These are phyloP conservation scores for Zeuzera pyrina DNA, from an alignment of 2,888 invertebrate species.

Conservation along the genomic window DNA sequence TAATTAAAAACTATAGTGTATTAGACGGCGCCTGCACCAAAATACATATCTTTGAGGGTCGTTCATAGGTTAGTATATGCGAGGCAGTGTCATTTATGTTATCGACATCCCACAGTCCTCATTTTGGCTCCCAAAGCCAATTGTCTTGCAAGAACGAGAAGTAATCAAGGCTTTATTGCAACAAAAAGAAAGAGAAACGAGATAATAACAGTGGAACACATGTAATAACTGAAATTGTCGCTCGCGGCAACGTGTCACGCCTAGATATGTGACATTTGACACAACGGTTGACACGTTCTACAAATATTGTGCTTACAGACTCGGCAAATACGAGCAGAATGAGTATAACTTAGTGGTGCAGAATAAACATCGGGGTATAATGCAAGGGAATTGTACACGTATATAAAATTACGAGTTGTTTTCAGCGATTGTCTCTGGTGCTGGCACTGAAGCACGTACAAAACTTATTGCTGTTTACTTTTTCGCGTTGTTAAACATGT, in stretches of 20 bases:
- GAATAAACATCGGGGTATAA: conserved; percentile 57
- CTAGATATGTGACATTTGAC: conserved; percentile 63
- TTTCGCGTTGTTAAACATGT: background rate
- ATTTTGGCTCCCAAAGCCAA: conserved; percentile 38
- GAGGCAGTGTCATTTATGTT: conserved; percentile 29
- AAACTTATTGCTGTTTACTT: conserved; percentile 30
- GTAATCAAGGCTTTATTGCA: conserved; percentile 66
- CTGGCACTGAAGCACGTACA: conserved; percentile 45
- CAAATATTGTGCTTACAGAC: conserved; percentile 65
- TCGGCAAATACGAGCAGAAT: conserved; percentile 60
- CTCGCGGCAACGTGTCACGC: conserved; percentile 54
- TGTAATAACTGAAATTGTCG: conserved; percentile 59
- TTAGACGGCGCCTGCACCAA: too few species aligned
- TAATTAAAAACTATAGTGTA: too few species aligned
- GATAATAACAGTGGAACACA: conserved; percentile 54
- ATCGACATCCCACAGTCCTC: conserved; percentile 51
- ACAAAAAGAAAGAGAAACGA: conserved; percentile 52
- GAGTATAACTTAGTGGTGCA: conserved; percentile 32
- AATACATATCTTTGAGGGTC: too few species aligned
- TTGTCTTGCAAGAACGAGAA: conserved; percentile 31
- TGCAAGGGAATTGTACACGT: conserved; percentile 41
- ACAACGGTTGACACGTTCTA: conserved; percentile 63
- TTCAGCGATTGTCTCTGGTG: conserved; percentile 45
- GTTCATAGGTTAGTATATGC: too few species aligned
- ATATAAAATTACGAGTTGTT: conserved; percentile 59